Conservation (phyloP, 1,140 invertebrate species). For the Drosophila tani region DNA sequence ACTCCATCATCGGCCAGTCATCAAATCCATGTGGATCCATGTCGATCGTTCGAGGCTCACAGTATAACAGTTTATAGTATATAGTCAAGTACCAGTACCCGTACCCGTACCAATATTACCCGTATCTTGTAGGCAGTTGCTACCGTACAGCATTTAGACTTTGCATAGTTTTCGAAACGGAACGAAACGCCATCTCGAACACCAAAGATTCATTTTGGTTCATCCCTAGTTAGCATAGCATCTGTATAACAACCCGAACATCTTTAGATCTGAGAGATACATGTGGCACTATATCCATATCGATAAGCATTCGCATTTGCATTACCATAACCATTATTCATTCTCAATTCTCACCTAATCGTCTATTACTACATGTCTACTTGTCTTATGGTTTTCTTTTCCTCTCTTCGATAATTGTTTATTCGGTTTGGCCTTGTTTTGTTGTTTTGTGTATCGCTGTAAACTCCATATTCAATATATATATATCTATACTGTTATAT, state of each 20-base stretch:
- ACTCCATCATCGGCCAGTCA: conserved; percentile 14
- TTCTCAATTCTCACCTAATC: conserved; percentile 35
- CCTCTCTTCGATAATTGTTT: conserved; percentile 34
- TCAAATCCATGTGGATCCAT: conserved; percentile 7
- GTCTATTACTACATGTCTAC: conserved; percentile 39
- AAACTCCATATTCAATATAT: conserved; percentile 23
- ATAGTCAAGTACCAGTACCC: conserved; percentile 9
- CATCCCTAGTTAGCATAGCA: conserved; percentile 23
- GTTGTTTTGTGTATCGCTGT: conserved; percentile 47
- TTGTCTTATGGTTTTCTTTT: conserved; percentile 32
- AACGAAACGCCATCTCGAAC: conserved; percentile 27
- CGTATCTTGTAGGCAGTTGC: conserved; percentile 43
- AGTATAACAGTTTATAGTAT: conserved; percentile 33
- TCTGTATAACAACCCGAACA: conserved; percentile 20
- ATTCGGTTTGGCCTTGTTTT: conserved; percentile 41
- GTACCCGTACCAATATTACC: conserved; percentile 5
- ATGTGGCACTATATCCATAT: conserved; percentile 28
- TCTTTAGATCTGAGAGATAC: conserved; percentile 43
- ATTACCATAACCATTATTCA: conserved; percentile 26
- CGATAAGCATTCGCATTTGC: conserved; percentile 26
- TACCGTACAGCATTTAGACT: conserved; percentile 33
- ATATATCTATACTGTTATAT: conserved; percentile 41
- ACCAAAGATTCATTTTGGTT: conserved; percentile 15
- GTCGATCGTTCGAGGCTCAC: conserved; percentile 16
- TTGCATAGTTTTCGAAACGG: conserved; percentile 26